Evolutionary conservation across 2,797 vertebrate species (phyloP), one percentile per base, ranked within the genome.

Genomic region (Champsocephalus esox): DNA sequence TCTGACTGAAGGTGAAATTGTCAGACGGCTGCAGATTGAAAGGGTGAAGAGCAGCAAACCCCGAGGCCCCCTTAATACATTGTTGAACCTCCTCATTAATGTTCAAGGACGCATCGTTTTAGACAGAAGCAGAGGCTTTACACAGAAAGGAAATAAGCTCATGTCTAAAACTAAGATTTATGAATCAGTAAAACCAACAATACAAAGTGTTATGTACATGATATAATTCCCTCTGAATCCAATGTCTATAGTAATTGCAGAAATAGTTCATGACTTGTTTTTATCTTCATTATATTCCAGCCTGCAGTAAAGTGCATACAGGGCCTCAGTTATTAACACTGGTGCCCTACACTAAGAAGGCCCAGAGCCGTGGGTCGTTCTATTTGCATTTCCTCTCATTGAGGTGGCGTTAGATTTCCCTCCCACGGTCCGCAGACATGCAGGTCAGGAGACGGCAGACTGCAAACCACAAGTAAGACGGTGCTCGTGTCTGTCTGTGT

Each of bases 1-100:
- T 59, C 32, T 45, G 56, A 3, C 9, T 54, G 60, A 81, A 72
- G 72, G 75, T 75, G 68, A 81, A 62, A 73, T 24, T 65, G 62
- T 65, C 69, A 49, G 28, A 38, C 9, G 57, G 44, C 17, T 44
- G 21, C 48, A 12, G 2, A 70, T 70, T 74, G 67, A 44, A 13
- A 38, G 43, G 17, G 44, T 45, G 24, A 3, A 17, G 19, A 73
- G 65, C 8, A 17, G 51, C 41, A 62, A 24, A 44, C 32, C 55
- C 11, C 1, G 9, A 11, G 16, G 58, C 19, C 1, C 8, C 24
- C 8, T 65, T 32, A 12, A 49, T 14, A 43, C 28, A 65, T 55
- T 14, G 13, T 62, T 55, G 16, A 46, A 41, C 19, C 11, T 49
- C 46, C 2, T 43, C 60, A 43, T 64, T 64, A 13, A 41, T 54